Base-by-base conservation (phyloP, 2,888 invertebrate genomes). In the Scaptomyza polygonia region DNA sequence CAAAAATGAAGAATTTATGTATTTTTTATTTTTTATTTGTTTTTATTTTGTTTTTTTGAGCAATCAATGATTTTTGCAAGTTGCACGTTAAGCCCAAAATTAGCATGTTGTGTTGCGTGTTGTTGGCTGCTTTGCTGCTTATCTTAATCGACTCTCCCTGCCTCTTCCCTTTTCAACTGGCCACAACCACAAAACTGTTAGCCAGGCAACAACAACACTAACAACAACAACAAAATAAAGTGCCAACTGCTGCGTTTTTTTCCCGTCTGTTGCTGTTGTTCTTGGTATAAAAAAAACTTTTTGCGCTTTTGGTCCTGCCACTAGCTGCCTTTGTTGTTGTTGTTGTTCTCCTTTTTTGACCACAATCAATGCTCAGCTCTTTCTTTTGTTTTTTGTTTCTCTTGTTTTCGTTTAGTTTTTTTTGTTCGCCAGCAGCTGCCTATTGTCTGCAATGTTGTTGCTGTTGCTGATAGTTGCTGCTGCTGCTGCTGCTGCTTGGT, bases 341-440 rank as follows among this genome's bases (percentile, higher is more conserved):
- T 83, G 83, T 72, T 74, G 65, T 63, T 25, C 74, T 80, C 72
- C 79, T 75, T 82, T 77, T 77, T 79, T 75, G 84, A 84, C 84
- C 82, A 79, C 82, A 82, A 83, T 84, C 84, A 81, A 81, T 80
- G 82, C 62, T 47, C 49, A 55, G 63, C 58, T 65, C 30, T 52
- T 59, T 56, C 48, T 56, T 42, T 42, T 8, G 32, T 32, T 34
- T 36, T 16, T 14, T 36, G 14, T 16, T 56, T 8, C 6, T 30
- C 32, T 32, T 39, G 12, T 16, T 14, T 2, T 32, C 11, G 12
- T 57, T 16, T 16, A 25, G 32, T n/a, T 16, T 36, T 29, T 16
- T 9, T 51, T 18, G 14, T 18, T 21, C 42, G 57, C 51, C 52
- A 39, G 45, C 63, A 42, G 49, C 63, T 59, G 49, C 52, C 67